Evolutionary conservation across 1,140 invertebrate species (phyloP), one percentile per base, ranked within the genome.

Genomic region (Eufriesea mexicana): DNA sequence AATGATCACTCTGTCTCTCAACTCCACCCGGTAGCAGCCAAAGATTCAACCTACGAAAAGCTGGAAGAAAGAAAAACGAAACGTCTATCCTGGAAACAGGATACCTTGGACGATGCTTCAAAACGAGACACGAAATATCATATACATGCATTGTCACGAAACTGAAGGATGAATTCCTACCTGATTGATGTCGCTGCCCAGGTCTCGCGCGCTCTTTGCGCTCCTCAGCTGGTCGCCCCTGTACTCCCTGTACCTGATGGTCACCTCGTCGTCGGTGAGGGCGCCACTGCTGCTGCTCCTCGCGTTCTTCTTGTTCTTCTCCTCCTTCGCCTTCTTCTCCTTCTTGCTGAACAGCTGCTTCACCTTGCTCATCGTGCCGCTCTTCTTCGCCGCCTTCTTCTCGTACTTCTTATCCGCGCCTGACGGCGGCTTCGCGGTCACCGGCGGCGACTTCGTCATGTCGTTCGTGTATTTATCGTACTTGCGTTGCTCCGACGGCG

Each of bases 381-480:
- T 92, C 86, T 94, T 94, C 82, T 93, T 94, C 6, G 90, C 84
- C 2, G 89, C 91, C 67, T 93, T 93, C 68, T 94, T 93, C 76
- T 94, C 94, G 68, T 94, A 94, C 84, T 94, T 94, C 16, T 94
- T 93, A 54, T 93, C 91, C 9, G 80, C 67, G 1, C 93, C 93
- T 10, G 91, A 89, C 2, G 93, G 93, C 25, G 94, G 93, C 47
- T 94, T 94, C 4, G 91, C 81, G 10, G 91, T 92, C 2, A 94
- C 76, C 57, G 79, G 42, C n/a, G 90, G 82, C 45, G 80, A 80
- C 14, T 91, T 87, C 18, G 71, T 25, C 23, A 72, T 45, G 51
- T 84, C 82, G 74, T 82, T 85, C 14, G 94, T 92, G 84, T 96
- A 97, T 70, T 95, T 95, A 47, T 94, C 93, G 74, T 94, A 93